Percentiles rank a stretch among this genome's conserved stretches.
phyloP scores from a whole-genome alignment of 2,888 invertebrate species.

The Archaeoteleia sp. region DNA sequence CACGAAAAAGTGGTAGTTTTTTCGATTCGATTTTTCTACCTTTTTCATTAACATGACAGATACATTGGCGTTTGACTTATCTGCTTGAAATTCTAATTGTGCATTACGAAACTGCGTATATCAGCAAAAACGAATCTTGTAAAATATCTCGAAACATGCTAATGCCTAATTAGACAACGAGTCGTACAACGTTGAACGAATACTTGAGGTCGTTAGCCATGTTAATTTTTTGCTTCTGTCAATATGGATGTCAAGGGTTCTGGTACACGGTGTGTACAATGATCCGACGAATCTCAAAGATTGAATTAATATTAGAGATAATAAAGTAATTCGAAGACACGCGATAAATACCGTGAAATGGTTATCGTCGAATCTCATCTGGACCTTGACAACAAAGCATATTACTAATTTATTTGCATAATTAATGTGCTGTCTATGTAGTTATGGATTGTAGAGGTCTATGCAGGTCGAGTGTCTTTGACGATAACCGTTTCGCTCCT shows the following conservation, averaged over 20 bases:
- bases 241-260: neutral
- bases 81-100: conserved; percentile 20
- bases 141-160: conserved; percentile 29
- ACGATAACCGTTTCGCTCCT: conserved; percentile 56
- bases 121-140: conserved; percentile 33
- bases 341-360: conserved; percentile 42
- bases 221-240: conserved; percentile 16
- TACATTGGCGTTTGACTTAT: conserved; percentile 14
- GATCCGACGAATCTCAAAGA: too few species aligned
- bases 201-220: conserved; percentile 22
- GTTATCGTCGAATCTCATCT: conserved; percentile 2
- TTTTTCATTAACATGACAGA: conserved; percentile 14
- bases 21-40: conserved; percentile 7
- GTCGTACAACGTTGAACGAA: conserved; percentile 30
- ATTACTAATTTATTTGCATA: conserved; percentile 34
- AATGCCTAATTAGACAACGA: conserved; percentile 43
- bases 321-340: conserved; percentile 20
- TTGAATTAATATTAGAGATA: neutral
- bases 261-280: too few species aligned
- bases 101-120: conserved; percentile 21
- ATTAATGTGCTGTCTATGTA: conserved; percentile 33
- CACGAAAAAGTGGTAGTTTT: too few species aligned
- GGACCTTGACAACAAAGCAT: conserved; percentile 27
- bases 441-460: conserved; percentile 28
- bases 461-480: conserved; percentile 47